Evolutionary conservation across 2,797 vertebrate genomes (phyloP).

Genomic region (Myotis planiceps): DNA sequence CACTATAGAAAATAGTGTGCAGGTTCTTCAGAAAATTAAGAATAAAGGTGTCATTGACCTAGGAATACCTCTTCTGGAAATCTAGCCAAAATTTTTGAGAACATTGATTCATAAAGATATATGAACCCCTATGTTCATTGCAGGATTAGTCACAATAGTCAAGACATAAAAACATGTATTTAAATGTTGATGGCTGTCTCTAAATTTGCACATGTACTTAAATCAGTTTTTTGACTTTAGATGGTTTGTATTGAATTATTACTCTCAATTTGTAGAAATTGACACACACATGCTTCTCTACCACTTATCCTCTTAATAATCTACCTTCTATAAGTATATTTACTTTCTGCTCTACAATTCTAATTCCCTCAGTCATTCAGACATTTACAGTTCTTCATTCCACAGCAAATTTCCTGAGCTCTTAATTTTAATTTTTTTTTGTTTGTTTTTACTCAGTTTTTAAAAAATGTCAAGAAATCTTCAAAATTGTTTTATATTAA

Average conservation of each 20-base stretch:
- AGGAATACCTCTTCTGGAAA: neutral
- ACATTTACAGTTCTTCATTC: neutral
- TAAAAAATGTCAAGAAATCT: neutral
- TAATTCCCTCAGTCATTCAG: neutral
- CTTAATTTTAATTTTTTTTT: neutral
- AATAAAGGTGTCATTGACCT: neutral
- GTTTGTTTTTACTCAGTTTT: neutral
- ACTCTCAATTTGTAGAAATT: neutral
- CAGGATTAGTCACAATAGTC: neutral
- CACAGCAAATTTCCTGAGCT: neutral
- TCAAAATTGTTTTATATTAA: neutral
- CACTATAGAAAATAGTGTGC: neutral
- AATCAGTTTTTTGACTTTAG: constrained; percentile 10
- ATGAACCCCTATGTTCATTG: neutral
- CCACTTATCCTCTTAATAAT: neutral
- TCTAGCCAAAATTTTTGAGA: neutral
- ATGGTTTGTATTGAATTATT: neutral
- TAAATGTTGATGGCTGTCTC: neutral
- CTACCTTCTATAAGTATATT: neutral
- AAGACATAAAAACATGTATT: neutral
- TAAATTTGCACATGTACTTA: neutral
- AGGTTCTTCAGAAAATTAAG: neutral
- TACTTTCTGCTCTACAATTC: neutral
- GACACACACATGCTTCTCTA: neutral
- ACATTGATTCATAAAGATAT: neutral